Evolutionary conservation across 2,113 vertebrate genomes (phyloP).

Genomic region (Guaruba guarouba): DNA sequence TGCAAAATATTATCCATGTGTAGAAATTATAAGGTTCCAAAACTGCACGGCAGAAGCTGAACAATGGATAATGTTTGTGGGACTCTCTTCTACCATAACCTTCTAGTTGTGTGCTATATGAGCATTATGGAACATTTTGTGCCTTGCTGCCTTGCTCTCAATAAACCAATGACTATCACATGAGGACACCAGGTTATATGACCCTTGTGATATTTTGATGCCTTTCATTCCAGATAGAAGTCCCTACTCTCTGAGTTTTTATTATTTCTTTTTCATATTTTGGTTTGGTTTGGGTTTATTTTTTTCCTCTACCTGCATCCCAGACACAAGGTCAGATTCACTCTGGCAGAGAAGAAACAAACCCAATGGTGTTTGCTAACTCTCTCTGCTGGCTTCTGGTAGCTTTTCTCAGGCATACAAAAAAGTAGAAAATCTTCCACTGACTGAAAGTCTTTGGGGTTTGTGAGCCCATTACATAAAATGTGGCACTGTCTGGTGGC

Average conservation of each 20-base stretch:
- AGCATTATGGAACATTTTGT: background rate
- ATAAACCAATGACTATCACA: background rate
- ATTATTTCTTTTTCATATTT: background rate
- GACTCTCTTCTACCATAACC: background rate
- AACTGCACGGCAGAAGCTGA: background rate
- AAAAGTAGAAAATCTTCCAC: background rate
- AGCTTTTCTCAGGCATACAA: background rate
- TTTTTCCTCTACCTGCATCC: background rate
- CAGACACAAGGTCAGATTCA: background rate
- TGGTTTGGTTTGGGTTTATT: background rate
- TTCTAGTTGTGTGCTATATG: background rate
- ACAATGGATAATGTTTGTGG: background rate
- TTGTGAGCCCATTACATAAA: background rate
- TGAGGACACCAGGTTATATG: background rate
- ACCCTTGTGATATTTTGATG: background rate
- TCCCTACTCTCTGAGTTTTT: background rate
- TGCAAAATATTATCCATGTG: background rate
- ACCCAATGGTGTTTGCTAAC: accelerated
- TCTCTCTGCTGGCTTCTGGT: background rate
- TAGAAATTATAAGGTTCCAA: background rate
- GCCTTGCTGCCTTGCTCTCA: background rate
- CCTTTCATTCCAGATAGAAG: background rate
- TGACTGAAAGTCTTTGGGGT: background rate
- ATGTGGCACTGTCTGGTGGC: background rate
- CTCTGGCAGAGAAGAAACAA: background rate